Evolutionary conservation across 2,113 vertebrate species (phyloP), one percentile per base, ranked within the genome.

Genomic region (Xenopus laevis): DNA sequence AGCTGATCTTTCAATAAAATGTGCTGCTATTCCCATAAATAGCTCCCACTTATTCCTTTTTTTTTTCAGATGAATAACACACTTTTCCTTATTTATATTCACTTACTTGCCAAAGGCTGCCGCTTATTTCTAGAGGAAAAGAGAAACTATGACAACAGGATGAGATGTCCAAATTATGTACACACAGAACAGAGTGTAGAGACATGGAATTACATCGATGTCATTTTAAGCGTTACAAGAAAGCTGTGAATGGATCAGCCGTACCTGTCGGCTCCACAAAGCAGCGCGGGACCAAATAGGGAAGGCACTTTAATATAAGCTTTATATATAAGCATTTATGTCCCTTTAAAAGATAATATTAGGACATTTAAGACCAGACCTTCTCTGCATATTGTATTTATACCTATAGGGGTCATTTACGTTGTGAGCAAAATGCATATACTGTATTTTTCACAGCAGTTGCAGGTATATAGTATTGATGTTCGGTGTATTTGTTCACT

Each of bases 1-100:
- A 21, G 55, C 21, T 23, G 63, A 44, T 58, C 71, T 74, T 60
- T 23, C 59, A 74, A 47, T 73, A 65, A 73, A 73, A 65, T 27
- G 13, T 46, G 40, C 50, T 46, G 40, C 50, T 21, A 16, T 13
- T 9, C 45, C 53, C 55, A 60, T 30, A 59, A 74, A 74, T 67
- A 74, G 53, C 55, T 17, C 6, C 33, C 33, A 40, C 33, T 40
- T 40, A 4, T 15, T 65, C 30, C 18, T 60, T 60, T 55, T 50
- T 74, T 47, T 47, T 27, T 20, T 59, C 55, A 45, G 57, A 74
- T 58, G 30, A 66, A 67, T 60, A 30, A 66, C 72, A 33, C 12
- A 65, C 20, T 21, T 2, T 5, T 27, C 40, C 64, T 60, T 50
- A 45, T 74, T 67, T 27, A 23, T 33, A 15, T 16, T 10, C 18